Conservation (phyloP, 2,113 vertebrate species). For the Phaethornis superciliosus region DNA sequence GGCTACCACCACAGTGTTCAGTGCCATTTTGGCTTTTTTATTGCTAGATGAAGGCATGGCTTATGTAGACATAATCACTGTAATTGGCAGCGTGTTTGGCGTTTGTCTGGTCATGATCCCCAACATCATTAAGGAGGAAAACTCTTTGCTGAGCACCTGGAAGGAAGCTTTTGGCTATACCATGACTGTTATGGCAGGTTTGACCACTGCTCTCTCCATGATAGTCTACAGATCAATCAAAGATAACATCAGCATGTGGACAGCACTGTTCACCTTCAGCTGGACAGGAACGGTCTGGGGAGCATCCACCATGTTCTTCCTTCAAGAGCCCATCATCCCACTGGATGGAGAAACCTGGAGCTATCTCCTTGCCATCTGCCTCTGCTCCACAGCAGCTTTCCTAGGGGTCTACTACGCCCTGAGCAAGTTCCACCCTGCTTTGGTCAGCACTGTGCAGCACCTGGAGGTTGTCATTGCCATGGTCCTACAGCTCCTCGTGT, state of each 20-base stretch:
- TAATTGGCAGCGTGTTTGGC: slow-evolving; percentile 90
- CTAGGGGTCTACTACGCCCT: slow-evolving; percentile 96
- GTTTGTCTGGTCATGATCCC: slow-evolving; percentile 96
- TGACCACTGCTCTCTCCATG: slow-evolving; percentile 97
- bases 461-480: slow-evolving; percentile 95
- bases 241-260: slow-evolving; percentile 98
- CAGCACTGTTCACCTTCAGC: slow-evolving; percentile 95
- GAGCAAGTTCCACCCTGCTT: slow-evolving; percentile 94
- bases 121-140: slow-evolving; percentile 89
- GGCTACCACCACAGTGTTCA: slow-evolving; percentile 95
- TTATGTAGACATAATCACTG: slow-evolving; percentile 86
- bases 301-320: slow-evolving; percentile 94
- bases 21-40: slow-evolving; percentile 92
- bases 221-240: slow-evolving; percentile 96
- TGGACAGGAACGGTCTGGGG: slow-evolving; percentile 97
- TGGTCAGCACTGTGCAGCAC: slow-evolving; percentile 98
- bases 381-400: slow-evolving; percentile 95
- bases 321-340: slow-evolving; percentile 96
- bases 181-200: slow-evolving; percentile 95
- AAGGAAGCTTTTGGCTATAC: slow-evolving; percentile 98
- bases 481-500: slow-evolving; percentile 92
- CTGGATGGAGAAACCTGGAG: slow-evolving; percentile 95
- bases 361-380: slow-evolving; percentile 93
- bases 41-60: slow-evolving; percentile 93
- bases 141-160: slow-evolving; percentile 90